Evolutionary conservation across 2,797 vertebrate species (phyloP), one percentile per base, ranked within the genome.

Genomic region (Podarcis siculus): DNA sequence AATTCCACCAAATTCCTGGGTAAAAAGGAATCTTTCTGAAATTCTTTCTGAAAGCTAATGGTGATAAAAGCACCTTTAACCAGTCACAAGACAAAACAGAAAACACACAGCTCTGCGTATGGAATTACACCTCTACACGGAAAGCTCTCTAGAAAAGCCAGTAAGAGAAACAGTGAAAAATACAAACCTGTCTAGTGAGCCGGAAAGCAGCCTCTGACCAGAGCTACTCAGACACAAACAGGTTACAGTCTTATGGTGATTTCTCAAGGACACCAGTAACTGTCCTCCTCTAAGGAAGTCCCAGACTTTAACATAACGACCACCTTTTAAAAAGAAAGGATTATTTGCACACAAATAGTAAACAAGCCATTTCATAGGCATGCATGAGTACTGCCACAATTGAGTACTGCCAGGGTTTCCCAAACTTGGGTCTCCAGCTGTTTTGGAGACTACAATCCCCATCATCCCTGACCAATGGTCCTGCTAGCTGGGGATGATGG

Each of bases 201-300:
- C 98, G 15, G 99, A 99, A 79, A 99, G 95, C 58, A 99, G 95
- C 87, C 98, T 98, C 93, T 99, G 98, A 45, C 98, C 98, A 3
- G 97, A 98, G 93, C 97, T 98, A 96, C 97, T 98, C 88, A 99
- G 96, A 95, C 97, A 98, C 80, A 99, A 96, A 91, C 97, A 97
- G 0, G 99, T 99, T 87, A 99, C 98, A 0, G 98, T 99, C 96
- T 99, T 99, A 95, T 99, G 99, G 92, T 99, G 99, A 96, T 99
- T 99, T 96, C 97, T 99, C 93, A 99, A 96, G 25, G 98, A 99
- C 77, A 98, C 98, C 4, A 99, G 95, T 61, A 98, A 96, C 67
- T 99, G 98, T 35, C 99, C 99, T 2, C 98, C 98, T 97, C 98
- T 99, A 0, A 99, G 95, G 86, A 99, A 93, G 95, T 99, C 99